These are phyloP conservation scores for Erebia palarica DNA, from an alignment of 2,888 invertebrate genomes.

Conservation along the genomic window DNA sequence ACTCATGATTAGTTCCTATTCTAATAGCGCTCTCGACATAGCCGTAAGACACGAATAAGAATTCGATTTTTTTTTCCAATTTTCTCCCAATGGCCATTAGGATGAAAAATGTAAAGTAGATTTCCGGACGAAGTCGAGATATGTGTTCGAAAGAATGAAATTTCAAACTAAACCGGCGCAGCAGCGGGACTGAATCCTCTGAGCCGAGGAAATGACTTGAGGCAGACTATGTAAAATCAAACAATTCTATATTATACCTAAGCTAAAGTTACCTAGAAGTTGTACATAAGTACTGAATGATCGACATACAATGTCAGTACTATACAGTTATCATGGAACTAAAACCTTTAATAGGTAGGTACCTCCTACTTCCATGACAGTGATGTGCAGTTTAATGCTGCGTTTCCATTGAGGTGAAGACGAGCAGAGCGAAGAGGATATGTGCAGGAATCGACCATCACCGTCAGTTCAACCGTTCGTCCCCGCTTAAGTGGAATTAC, in stretches of 20 bases:
- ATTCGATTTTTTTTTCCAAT: conserved; percentile 79
- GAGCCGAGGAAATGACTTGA: conserved; percentile 54
- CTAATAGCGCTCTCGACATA: conserved; percentile 24
- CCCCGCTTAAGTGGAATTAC: too few relatives aligned
- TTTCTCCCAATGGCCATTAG: conserved; percentile 81
- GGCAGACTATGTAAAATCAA: conserved; percentile 39
- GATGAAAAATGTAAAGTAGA: conserved; percentile 82
- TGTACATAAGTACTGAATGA: too few relatives aligned
- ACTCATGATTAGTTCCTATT: conserved; percentile 13
- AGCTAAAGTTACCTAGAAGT: neutral
- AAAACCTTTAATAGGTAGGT: too few relatives aligned
- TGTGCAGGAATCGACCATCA: too few relatives aligned
- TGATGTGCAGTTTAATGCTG: too few relatives aligned
- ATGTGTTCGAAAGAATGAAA: conserved; percentile 79
- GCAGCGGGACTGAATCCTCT: conserved; percentile 52
- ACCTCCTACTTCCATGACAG: too few relatives aligned
- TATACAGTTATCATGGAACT: too few relatives aligned
- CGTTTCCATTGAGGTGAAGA: too few relatives aligned
- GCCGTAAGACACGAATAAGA: conserved; percentile 56
- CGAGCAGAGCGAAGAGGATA: too few relatives aligned
- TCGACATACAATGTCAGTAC: too few relatives aligned
- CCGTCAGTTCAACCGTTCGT: too few relatives aligned
- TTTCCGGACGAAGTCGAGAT: conserved; percentile 77
- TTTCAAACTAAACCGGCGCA: conserved; percentile 70
- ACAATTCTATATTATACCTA: neutral